These are phyloP conservation scores for Nomada goodeniana DNA, from an alignment of 2,888 invertebrate genomes.

Conservation along the genomic window DNA sequence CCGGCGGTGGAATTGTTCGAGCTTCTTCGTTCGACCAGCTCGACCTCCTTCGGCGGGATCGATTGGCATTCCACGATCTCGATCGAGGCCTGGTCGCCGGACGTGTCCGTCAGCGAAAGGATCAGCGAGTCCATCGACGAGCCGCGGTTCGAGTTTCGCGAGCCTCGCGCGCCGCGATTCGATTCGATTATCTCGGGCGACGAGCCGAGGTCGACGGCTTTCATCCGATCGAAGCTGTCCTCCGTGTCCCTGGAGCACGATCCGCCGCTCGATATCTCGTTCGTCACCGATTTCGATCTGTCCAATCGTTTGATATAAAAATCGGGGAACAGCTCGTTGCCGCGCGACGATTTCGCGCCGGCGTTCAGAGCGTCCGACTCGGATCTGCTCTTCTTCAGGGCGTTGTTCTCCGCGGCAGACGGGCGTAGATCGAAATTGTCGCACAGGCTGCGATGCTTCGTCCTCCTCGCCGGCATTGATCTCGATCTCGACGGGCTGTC, in stretches of 20 bases:
- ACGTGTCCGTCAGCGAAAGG: background rate
- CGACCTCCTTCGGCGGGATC: background rate
- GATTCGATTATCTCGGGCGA: background rate
- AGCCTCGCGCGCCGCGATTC: no score
- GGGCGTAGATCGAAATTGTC: background rate
- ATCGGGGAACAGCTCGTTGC: background rate
- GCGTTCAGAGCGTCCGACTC: background rate
- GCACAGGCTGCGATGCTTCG: background rate
- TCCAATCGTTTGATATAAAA: slow-evolving; percentile 15
- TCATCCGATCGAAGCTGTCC: background rate
- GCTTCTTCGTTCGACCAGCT: background rate
- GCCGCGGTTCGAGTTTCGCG: background rate
- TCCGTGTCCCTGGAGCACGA: background rate
- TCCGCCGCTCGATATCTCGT: background rate
- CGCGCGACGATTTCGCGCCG: no score
- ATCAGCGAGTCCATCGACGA: background rate
- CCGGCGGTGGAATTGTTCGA: background rate
- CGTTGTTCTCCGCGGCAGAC: no score
- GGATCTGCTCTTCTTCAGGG: background rate
- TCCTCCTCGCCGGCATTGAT: background rate
- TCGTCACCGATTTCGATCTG: slow-evolving; percentile 11
- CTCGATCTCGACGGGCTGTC: no score
- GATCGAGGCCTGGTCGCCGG: background rate
- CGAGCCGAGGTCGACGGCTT: no score
- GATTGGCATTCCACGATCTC: background rate